A percentile compares a stretch with the other conserved stretches of the same genome.
Conservation (phyloP, 1,140 invertebrate species). For the Tribolium castaneum region DNA sequence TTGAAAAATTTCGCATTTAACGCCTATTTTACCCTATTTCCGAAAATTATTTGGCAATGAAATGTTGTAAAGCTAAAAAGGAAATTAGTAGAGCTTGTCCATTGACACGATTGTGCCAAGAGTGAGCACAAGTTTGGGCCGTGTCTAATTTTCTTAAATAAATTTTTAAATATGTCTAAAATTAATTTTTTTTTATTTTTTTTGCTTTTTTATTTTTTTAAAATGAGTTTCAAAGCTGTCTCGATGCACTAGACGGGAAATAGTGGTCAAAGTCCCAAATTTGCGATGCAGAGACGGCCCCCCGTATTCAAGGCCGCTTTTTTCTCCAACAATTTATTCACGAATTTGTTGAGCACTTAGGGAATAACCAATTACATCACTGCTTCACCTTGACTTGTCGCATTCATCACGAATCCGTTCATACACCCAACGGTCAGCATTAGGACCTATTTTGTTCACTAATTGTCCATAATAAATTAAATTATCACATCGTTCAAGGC, state of each 20-base stretch:
- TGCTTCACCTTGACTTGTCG: background rate
- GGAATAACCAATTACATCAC: background rate
- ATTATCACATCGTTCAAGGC: background rate
- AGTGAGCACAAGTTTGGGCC: too few relatives aligned
- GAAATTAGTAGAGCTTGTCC: too few relatives aligned
- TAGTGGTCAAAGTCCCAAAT: background rate
- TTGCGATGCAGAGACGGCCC: background rate
- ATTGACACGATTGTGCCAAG: too few relatives aligned
- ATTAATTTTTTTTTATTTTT: too few relatives aligned
- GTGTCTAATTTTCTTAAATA: background rate
- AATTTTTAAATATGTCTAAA: background rate
- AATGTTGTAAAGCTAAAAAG: too few relatives aligned
- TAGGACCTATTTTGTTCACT: background rate
- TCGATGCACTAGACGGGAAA: background rate
- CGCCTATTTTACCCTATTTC: too few relatives aligned
- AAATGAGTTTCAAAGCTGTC: background rate
- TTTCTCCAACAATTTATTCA: background rate
- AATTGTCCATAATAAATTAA: background rate
- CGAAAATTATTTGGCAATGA: too few relatives aligned
- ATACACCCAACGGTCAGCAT: background rate
- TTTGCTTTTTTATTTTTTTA: too few relatives aligned
- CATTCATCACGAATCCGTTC: background rate
- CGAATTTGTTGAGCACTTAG: background rate
- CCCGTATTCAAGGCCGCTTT: background rate
- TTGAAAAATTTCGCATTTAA: too few relatives aligned